A percentile compares a stretch with the other conserved stretches of the same genome.
Conservation (phyloP, 2,113 vertebrate genomes). For the Aplodontia rufa region DNA sequence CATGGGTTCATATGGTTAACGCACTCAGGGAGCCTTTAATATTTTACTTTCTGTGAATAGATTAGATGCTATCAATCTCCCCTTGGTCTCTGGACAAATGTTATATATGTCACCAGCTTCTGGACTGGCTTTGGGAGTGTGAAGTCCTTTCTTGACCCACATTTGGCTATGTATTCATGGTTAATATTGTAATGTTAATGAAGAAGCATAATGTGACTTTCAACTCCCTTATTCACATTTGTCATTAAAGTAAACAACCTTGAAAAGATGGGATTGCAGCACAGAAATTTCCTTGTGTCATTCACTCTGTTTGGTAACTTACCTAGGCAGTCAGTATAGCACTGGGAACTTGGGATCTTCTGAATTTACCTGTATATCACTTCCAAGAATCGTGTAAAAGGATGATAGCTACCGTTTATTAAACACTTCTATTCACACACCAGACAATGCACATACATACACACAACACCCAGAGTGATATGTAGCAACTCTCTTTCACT, state of each 20-base stretch:
- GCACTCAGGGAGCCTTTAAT: conserved; percentile 26
- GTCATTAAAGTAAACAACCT: not conserved
- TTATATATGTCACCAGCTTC: not conserved
- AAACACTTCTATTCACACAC: not conserved
- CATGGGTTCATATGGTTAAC: not conserved
- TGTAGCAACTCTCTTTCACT: not conserved
- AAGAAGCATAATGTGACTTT: not conserved
- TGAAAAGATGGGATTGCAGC: not conserved
- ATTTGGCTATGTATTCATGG: not conserved
- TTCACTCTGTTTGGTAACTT: not conserved
- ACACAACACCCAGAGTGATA: not conserved
- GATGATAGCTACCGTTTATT: not conserved
- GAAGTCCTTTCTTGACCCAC: not conserved
- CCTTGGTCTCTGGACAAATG: not conserved
- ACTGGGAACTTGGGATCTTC: not conserved
- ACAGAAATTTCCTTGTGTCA: not conserved
- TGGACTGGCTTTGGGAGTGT: not conserved
- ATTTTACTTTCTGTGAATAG: conserved; percentile 23
- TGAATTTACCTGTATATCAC: not conserved
- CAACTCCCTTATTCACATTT: conserved; percentile 11
- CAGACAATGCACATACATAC: not conserved
- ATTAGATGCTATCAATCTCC: not conserved
- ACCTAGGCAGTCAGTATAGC: not conserved
- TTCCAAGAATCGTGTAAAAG: conserved; percentile 2
- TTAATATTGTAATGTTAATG: not conserved